Conservation (phyloP, 2,113 vertebrate genomes). For the Pseudorhombus dupliciocellatus region DNA sequence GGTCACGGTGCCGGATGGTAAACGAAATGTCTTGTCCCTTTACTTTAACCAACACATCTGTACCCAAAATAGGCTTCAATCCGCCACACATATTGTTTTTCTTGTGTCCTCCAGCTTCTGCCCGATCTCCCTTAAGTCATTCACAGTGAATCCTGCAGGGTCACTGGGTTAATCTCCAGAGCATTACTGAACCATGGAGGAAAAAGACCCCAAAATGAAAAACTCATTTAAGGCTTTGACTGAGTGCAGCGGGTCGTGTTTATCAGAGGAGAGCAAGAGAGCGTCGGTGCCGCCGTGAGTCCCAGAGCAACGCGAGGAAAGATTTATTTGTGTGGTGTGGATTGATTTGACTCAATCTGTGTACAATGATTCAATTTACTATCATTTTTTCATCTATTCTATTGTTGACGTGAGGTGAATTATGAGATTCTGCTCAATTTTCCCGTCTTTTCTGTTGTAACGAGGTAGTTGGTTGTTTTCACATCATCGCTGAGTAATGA, state of each 20-base stretch:
- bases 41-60: background rate
- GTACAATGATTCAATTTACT: background rate
- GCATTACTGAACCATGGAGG: slow-evolving; percentile 47
- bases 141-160: slow-evolving; percentile 69
- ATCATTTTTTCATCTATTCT: background rate
- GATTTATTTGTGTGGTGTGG: background rate
- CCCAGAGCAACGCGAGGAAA: background rate
- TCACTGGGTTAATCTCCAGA: slow-evolving; percentile 71
- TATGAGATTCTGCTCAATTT: background rate
- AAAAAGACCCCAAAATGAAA: slow-evolving; percentile 64
- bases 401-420: background rate
- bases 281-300: slow-evolving; percentile 6
- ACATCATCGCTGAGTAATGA: slow-evolving; percentile 3
- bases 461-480: background rate
- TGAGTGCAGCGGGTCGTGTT: slow-evolving; percentile 46
- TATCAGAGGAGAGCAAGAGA: slow-evolving; percentile 45
- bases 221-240: slow-evolving; percentile 64
- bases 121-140: slow-evolving; percentile 36
- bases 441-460: background rate
- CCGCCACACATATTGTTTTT: slow-evolving; percentile 1
- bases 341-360: too few species aligned
- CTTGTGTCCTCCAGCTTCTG: slow-evolving; percentile 22
- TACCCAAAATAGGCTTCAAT: background rate
- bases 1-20: slow-evolving; percentile 18
- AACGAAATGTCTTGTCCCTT: slow-evolving; percentile 7